phyloP scores from a whole-genome alignment of 2,888 invertebrate species.

The Allacma fusca region DNA sequence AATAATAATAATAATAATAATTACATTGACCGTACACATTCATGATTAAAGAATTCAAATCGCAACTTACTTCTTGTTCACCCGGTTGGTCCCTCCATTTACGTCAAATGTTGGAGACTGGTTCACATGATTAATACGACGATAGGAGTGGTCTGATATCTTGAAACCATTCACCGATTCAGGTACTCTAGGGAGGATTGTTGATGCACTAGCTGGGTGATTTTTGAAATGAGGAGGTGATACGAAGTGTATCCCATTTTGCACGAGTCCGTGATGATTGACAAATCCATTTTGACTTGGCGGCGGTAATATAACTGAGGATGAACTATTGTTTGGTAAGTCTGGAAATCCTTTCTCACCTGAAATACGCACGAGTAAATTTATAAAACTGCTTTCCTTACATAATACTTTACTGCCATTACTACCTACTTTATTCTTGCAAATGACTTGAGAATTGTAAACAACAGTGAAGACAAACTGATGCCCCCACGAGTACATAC shows the following conservation, averaged over 20 bases:
- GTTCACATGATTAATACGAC: constrained; percentile 57
- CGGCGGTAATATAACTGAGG: constrained; percentile 54
- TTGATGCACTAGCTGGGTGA: constrained; percentile 47
- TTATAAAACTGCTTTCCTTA: too few species aligned
- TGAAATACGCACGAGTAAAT: constrained; percentile 40
- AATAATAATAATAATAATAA: too few species aligned
- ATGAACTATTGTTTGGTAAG: constrained; percentile 57
- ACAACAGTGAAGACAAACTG: too few species aligned
- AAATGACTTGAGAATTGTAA: too few species aligned
- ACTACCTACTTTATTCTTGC: too few species aligned
- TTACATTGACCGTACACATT: too few species aligned
- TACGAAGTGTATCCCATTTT: constrained; percentile 58
- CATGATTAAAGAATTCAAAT: too few species aligned
- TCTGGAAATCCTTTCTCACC: constrained; percentile 61
- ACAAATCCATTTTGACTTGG: constrained; percentile 59
- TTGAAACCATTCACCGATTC: constrained; percentile 61
- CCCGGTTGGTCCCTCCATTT: constrained; percentile 62
- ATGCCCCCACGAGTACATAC: too few species aligned
- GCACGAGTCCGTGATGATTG: constrained; percentile 58
- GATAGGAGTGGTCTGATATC: constrained; percentile 61
- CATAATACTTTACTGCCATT: too few species aligned
- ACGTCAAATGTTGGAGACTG: constrained; percentile 61
- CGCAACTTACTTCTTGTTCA: constrained; percentile 49
- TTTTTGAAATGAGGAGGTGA: constrained; percentile 52
- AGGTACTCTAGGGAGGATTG: constrained; percentile 61